These are phyloP conservation scores for Alethe castanea DNA, from an alignment of 2,113 vertebrate genomes.

Conservation along the genomic window DNA sequence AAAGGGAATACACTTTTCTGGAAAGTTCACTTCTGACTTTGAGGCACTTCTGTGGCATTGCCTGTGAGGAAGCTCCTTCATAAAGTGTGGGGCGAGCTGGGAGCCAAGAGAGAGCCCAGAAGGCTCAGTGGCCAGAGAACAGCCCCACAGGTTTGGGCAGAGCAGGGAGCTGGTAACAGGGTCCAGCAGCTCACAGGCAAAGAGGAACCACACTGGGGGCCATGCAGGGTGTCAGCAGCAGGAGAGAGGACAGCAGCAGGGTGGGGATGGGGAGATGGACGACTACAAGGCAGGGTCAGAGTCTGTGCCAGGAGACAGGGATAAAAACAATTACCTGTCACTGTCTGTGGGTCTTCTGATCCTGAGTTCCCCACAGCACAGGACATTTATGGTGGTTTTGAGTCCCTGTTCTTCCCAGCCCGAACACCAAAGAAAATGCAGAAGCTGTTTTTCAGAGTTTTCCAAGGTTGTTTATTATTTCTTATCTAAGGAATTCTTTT, in stretches of 20 bases:
- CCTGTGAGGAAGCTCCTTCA: background rate
- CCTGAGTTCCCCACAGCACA: too few species aligned
- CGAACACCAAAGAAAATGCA: too few species aligned
- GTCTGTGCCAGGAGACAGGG: background rate
- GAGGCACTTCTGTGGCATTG: background rate
- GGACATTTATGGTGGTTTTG: too few species aligned
- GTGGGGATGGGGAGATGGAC: background rate
- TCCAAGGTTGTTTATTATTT: too few species aligned
- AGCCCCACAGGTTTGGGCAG: background rate
- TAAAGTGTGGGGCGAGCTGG: background rate
- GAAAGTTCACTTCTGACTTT: background rate
- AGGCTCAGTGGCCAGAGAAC: background rate
- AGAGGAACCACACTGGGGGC: background rate
- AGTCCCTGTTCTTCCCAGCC: too few species aligned
- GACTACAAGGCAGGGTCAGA: rapidly evolving
- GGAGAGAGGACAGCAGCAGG: background rate
- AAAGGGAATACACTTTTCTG: background rate
- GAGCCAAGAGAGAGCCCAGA: background rate
- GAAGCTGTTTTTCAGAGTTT: too few species aligned
- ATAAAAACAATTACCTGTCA: background rate
- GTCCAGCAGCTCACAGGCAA: background rate
- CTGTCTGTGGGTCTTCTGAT: too few species aligned
- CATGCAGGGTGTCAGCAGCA: background rate
- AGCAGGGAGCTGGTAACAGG: background rate
- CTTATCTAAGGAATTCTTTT: too few species aligned